These are phyloP conservation scores for Barypeithes pellucidus DNA, from an alignment of 2,888 invertebrate genomes.

Conservation along the genomic window DNA sequence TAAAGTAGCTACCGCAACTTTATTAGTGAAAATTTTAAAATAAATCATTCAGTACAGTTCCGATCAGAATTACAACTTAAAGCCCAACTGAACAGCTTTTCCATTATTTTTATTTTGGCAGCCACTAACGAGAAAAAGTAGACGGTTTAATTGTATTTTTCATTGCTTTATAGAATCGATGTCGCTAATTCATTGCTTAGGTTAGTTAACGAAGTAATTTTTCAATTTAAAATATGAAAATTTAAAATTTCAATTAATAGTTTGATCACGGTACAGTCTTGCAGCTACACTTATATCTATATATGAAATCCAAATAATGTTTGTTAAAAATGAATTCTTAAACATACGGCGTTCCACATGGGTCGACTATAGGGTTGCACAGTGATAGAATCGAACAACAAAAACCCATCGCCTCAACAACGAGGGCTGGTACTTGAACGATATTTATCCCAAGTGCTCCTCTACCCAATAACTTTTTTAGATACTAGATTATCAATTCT, in stretches of 20 bases:
- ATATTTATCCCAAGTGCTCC: no score
- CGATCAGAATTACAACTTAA: slow-evolving; percentile 25
- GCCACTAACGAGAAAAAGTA: slow-evolving; percentile 32
- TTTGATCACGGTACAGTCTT: no score
- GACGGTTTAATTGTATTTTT: slow-evolving; percentile 27
- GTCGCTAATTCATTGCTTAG: background rate
- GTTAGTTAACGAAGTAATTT: slow-evolving; percentile 4
- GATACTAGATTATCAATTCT: no score
- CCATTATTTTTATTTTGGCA: slow-evolving; percentile 33
- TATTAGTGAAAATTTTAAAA: slow-evolving; percentile 15
- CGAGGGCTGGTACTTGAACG: background rate
- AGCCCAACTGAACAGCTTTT: slow-evolving; percentile 25
- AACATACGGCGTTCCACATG: no score
- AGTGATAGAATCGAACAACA: no score
- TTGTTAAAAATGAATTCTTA: no score
- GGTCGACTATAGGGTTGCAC: no score
- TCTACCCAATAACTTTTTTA: no score
- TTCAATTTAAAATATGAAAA: background rate
- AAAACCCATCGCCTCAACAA: no score
- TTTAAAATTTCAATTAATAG: background rate
- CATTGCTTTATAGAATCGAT: slow-evolving; percentile 20
- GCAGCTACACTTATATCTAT: no score
- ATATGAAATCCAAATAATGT: no score
- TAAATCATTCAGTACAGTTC: slow-evolving; percentile 19
- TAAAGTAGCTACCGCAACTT: slow-evolving; percentile 2